Conservation (phyloP, 2,888 invertebrate species). For the Neoscelio sp. region DNA sequence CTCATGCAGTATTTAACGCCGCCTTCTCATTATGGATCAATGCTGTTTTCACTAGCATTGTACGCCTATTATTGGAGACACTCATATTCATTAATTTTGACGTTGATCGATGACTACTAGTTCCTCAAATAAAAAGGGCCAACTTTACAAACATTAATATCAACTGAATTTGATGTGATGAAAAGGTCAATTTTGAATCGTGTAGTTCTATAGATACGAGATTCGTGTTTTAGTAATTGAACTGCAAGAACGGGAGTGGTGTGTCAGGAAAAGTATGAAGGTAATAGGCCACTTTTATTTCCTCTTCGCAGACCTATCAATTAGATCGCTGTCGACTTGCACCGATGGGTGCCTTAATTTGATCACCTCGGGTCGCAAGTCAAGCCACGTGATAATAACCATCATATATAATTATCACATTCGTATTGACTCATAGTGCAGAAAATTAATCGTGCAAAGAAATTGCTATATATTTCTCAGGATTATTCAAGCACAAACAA, state of each 20-base stretch:
- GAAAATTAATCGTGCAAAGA: too few relatives aligned
- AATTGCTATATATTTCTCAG: too few relatives aligned
- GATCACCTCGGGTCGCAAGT: slow-evolving; percentile 1
- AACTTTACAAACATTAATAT: too few relatives aligned
- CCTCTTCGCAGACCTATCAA: slow-evolving; percentile 15
- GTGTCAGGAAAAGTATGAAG: slow-evolving; percentile 13
- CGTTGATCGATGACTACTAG: too few relatives aligned
- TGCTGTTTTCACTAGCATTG: slow-evolving; percentile 22
- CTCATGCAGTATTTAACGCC: slow-evolving; percentile 3
- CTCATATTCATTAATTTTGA: background rate
- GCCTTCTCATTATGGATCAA: slow-evolving; percentile 26
- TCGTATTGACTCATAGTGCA: too few relatives aligned
- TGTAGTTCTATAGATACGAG: too few relatives aligned
- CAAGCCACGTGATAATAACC: slow-evolving; percentile 13
- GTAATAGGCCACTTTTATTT: slow-evolving; percentile 27
- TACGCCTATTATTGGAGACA: slow-evolving; percentile 10
- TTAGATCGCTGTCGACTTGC: slow-evolving; percentile 22
- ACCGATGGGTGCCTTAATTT: slow-evolving; percentile 23
- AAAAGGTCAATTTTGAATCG: too few relatives aligned
- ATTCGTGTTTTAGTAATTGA: slow-evolving; percentile 1
- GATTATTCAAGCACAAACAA: too few relatives aligned
- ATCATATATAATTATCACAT: too few relatives aligned
- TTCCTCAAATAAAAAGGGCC: too few relatives aligned
- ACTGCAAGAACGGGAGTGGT: background rate
- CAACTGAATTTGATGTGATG: too few relatives aligned